These are phyloP conservation scores for Eugnorisma glareosa DNA, from an alignment of 2,888 invertebrate species.

Conservation along the genomic window DNA sequence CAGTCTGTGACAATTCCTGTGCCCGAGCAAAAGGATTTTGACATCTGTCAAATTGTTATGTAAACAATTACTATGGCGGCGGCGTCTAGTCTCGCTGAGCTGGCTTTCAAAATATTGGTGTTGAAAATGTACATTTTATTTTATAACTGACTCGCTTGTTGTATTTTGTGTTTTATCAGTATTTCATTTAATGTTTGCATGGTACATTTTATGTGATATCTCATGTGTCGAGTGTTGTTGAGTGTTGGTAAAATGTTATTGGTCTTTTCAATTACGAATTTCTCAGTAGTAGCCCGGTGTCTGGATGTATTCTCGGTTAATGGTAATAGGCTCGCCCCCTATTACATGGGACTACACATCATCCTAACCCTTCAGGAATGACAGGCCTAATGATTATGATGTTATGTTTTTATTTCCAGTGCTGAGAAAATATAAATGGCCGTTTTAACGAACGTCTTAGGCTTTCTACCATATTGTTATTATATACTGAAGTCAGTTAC, in stretches of 20 bases:
- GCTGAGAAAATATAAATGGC: not conserved
- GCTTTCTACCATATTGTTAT: not conserved
- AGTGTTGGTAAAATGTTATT: not conserved
- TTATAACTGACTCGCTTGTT: constrained; percentile 16
- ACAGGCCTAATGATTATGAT: not conserved
- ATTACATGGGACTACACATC: not conserved
- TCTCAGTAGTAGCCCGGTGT: too few species aligned
- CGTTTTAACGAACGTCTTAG: not conserved
- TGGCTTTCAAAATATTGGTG: constrained; percentile 13
- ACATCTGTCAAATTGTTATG: constrained; percentile 61
- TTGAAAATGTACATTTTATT: constrained; percentile 42
- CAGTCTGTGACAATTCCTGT: constrained; percentile 35
- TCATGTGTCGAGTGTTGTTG: not conserved
- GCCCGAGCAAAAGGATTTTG: constrained; percentile 46
- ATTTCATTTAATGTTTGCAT: not conserved
- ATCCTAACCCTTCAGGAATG: not conserved
- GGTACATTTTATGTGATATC: not conserved
- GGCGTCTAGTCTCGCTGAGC: constrained; percentile 4
- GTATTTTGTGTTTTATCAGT: not conserved
- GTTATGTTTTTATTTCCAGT: not conserved
- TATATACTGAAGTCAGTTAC: not conserved
- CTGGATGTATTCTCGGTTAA: not conserved
- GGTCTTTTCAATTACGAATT: not conserved
- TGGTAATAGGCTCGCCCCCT: not conserved
- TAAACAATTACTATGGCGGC: constrained; percentile 47